A percentile compares a stretch with the other conserved stretches of the same genome.
phyloP scores from a whole-genome alignment of 2,888 invertebrate species.

The Orthosia gothica region DNA sequence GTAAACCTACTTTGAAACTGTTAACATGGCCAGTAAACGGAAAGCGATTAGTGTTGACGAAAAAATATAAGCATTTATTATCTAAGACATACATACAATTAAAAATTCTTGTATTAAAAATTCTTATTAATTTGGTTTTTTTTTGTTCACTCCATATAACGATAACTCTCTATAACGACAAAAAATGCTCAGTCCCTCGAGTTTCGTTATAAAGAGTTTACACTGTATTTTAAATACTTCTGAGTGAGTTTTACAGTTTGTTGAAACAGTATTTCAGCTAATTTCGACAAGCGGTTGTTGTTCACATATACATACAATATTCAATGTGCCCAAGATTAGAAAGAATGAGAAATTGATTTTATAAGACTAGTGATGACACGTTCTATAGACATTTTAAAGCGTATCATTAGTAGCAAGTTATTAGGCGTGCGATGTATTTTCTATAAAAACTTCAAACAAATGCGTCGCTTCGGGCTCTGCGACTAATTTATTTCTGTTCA shows the following conservation, averaged over 20 bases:
- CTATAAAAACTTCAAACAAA: constrained; percentile 60
- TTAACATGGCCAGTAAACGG: no score
- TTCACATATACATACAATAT: not conserved
- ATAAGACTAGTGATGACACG: constrained; percentile 4
- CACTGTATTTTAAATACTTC: not conserved
- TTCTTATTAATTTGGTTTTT: no score
- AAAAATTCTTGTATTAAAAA: no score
- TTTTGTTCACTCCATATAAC: no score
- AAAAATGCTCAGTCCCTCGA: no score
- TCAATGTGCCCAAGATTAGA: not conserved
- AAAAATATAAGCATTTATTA: no score
- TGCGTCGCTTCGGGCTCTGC: constrained; percentile 44
- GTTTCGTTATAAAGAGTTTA: no score
- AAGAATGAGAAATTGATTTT: constrained; percentile 11
- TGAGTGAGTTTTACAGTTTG: not conserved
- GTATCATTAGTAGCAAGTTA: constrained; percentile 46
- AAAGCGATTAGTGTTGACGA: no score
- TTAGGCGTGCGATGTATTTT: constrained; percentile 37
- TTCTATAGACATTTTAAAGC: constrained; percentile 25
- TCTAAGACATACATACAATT: no score
- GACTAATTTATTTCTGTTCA: constrained; percentile 59
- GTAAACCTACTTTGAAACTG: no score
- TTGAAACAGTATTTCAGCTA: not conserved
- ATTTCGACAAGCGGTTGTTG: not conserved
- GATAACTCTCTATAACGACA: no score